These are phyloP conservation scores for Rutilus rutilus DNA, from an alignment of 2,113 vertebrate genomes.

Conservation along the genomic window DNA sequence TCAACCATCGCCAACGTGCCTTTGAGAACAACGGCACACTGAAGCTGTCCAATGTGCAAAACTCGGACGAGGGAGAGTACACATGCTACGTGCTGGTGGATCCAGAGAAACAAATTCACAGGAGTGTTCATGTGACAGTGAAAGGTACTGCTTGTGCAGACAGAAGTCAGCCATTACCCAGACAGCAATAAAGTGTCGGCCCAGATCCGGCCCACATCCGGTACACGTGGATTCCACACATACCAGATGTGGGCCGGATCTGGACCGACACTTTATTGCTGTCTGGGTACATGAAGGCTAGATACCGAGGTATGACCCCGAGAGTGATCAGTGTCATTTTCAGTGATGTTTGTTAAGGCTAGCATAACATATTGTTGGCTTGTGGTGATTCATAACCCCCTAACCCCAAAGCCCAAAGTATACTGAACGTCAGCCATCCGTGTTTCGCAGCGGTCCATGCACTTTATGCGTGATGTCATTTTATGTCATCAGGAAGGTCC, in stretches of 20 bases:
- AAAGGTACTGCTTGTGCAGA: conserved; percentile 80
- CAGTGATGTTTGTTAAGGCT: background rate
- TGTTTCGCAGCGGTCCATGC: no score
- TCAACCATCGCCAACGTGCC: conserved; percentile 96
- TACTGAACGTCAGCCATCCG: no score
- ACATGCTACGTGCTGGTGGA: conserved; percentile 96
- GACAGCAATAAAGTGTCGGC: no score
- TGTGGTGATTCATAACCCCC: background rate
- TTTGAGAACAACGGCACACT: conserved; percentile 97
- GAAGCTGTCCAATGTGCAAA: conserved; percentile 95
- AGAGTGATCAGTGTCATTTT: background rate
- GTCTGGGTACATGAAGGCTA: background rate
- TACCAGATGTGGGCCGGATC: no score
- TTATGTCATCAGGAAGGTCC: no score
- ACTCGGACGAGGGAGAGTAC: conserved; percentile 94
- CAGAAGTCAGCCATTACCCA: background rate
- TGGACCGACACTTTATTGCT: no score
- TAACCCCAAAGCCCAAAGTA: background rate
- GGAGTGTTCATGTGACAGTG: conserved; percentile 92
- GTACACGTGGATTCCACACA: no score
- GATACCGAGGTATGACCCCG: background rate
- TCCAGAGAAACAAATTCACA: conserved; percentile 93
- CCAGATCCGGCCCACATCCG: no score
- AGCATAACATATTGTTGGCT: background rate
- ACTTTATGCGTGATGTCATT: no score